Base-by-base conservation (phyloP, 2,888 invertebrate genomes). In the Tinea pellionella region DNA sequence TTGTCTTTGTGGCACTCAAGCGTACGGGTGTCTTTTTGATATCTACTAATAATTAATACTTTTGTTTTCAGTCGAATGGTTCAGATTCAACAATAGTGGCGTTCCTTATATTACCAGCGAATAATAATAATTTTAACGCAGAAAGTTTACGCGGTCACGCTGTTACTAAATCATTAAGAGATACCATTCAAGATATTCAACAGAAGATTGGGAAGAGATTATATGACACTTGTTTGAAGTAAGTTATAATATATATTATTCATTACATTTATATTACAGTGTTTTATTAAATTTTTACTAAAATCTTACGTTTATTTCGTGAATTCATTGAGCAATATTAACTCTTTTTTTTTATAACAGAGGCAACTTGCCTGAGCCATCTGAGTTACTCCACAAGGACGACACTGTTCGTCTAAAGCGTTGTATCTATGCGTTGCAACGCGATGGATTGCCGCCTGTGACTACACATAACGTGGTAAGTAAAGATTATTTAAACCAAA, bases 41-140 rank as follows among this genome's bases (percentile, higher is more conserved):
- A 4, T 4, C 2, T 42, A 42, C 7, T 42, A 29, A 29, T 55
- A 13, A 55, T 55, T n/a, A 19, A 55, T 19, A 15, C n/a, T 15
- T 15, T 47, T 16, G 16, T 60, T 62, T 16, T 12, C 59, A 93
- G 93, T 79, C 90, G 0, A 89, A 92, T 0, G 91, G 91, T 30
- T 95, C 96, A 0, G 98, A 98, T 60, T 91, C 93, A 67, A 99
- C 99, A 0, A 96, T 99, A 0, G 95, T 99, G 6, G 99, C 99
- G 7, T 99, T 99, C 80, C 88, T 99, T 60, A 99, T 99, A 67
- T 99, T 99, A 81, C 99, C 99, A 0, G 95, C 99, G 0, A 97
- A 98, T 80, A 99, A 98, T 82, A 99, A 98, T 80, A 99, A 99
- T 77, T 98, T 99, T 24, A 99, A 99, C 76, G 97, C 97, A 57